A percentile compares a stretch with the other conserved stretches of the same genome.
Evolutionary conservation across 2,113 vertebrate species (phyloP).

Genomic region (Picathartes gymnocephalus): DNA sequence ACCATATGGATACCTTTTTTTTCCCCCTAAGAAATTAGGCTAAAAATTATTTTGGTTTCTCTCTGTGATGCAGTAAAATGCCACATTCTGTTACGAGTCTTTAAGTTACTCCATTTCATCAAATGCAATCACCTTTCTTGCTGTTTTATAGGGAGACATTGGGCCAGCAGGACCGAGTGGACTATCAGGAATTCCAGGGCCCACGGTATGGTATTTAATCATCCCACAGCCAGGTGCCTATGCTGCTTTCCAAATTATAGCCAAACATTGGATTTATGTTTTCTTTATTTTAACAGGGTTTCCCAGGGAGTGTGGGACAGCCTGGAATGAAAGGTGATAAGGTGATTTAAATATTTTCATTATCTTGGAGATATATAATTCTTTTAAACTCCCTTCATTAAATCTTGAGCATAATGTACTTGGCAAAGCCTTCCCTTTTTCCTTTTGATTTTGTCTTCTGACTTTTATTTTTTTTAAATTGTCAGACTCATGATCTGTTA

Average conservation of each 20-base stretch:
- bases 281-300: conserved; percentile 78
- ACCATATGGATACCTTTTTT: neutral
- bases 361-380: conserved; percentile 72
- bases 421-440: neutral
- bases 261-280: neutral
- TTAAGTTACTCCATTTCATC: neutral
- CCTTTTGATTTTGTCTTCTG: neutral
- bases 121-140: neutral
- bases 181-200: conserved; percentile 84
- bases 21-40: neutral
- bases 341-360: conserved; percentile 99
- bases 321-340: conserved; percentile 99
- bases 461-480: neutral
- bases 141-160: conserved; percentile 76
- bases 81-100: neutral
- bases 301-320: conserved; percentile 84
- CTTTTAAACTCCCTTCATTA: neutral
- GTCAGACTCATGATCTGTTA: neutral
- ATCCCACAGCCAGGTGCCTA: neutral
- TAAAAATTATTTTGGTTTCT: neutral
- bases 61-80: neutral
- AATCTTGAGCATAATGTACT: neutral
- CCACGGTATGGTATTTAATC: conserved; percentile 73
- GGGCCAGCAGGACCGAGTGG: conserved; percentile 83
- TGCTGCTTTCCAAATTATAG: neutral